A percentile compares a stretch with the other conserved stretches of the same genome.
Evolutionary conservation across 1,140 invertebrate genomes (phyloP).

Genomic region (Lutraria rhynchaena): DNA sequence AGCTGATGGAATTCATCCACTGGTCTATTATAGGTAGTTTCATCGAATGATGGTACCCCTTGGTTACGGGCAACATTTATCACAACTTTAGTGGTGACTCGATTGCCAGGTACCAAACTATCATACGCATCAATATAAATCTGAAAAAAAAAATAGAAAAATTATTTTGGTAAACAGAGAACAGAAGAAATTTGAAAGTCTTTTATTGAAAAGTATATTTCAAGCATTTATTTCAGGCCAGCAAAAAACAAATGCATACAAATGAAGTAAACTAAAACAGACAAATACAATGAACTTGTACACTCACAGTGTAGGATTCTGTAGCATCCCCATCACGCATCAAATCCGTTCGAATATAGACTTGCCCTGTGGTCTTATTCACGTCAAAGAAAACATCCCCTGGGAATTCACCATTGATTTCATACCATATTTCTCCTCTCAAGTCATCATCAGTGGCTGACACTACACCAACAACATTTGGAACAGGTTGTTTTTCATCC

Average conservation of each 20-base stretch:
- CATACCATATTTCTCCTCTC: constrained; percentile 46
- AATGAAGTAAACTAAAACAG: no score
- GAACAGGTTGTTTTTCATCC: constrained; percentile 1
- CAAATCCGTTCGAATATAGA: constrained; percentile 29
- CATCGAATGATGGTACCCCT: constrained; percentile 24
- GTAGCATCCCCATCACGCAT: constrained; percentile 16
- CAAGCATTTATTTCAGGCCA: no score
- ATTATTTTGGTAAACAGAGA: no score
- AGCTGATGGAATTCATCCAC: constrained; percentile 45
- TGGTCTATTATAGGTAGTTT: background rate
- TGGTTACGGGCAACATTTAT: constrained; percentile 48
- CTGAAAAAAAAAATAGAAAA: constrained; percentile 51
- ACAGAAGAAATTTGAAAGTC: no score
- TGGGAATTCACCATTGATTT: constrained; percentile 9
- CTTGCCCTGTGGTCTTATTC: constrained; percentile 28
- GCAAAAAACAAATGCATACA: no score
- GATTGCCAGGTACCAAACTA: constrained; percentile 31
- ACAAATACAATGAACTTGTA: no score
- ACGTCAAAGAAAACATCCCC: constrained; percentile 40
- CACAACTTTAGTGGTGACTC: constrained; percentile 12
- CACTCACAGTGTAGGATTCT: constrained; percentile 38
- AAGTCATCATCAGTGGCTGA: constrained; percentile 33
- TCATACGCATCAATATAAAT: constrained; percentile 46
- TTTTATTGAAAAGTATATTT: no score
- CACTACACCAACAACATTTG: constrained; percentile 10